Evolutionary conservation across 1,140 invertebrate genomes (phyloP), one percentile per base, ranked within the genome.

Genomic region (Micrasema minimum): DNA sequence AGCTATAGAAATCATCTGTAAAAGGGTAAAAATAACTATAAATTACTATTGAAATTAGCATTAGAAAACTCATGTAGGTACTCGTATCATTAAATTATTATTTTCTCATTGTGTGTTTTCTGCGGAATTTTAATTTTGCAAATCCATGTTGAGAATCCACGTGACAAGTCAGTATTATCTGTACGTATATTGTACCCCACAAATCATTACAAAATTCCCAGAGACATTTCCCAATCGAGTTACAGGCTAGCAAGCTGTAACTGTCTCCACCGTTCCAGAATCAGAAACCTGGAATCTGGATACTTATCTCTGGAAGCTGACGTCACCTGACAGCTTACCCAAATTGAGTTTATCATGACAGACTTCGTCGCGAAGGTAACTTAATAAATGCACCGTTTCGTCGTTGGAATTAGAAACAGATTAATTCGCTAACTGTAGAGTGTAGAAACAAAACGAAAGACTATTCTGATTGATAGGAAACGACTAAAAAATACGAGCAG

Each of bases 191-290:
- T 55, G 31, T 37, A 35, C 37, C n/a, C 26, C 23, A 26, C 51
- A 55, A 55, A 55, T 55, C 26, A 55, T 55, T 55, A 55, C 23
- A 26, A 26, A 55, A 35, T 55, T 37, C 23, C 23, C n/a, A n/a
- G 51, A 55, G 51, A 55, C 51, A 55, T 55, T 37, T 37, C 51
- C 51, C 31, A 55, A 55, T 55, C 51, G 51, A 55, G 51, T 55
- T 55, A 55, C 10, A 55, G 26, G 37, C 51, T 37, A 35, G 51
- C 51, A 55, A 11, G 51, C 51, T 26, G 51, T 35, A 37, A n/a
- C n/a, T n/a, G n/a, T 7, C 51, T 55, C 12, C 10, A 4, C 23
- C 26, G 26, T 18, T 16, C n/a, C 51, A 6, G 48, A 2, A 12
- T 43, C 11, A 4, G 41, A n/a, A n/a, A n/a, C n/a, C 11, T 43